Percentiles rank a stretch among this genome's conserved stretches.
Evolutionary conservation across 1,140 invertebrate genomes (phyloP).

Genomic region (Drosophila melanogaster): DNA sequence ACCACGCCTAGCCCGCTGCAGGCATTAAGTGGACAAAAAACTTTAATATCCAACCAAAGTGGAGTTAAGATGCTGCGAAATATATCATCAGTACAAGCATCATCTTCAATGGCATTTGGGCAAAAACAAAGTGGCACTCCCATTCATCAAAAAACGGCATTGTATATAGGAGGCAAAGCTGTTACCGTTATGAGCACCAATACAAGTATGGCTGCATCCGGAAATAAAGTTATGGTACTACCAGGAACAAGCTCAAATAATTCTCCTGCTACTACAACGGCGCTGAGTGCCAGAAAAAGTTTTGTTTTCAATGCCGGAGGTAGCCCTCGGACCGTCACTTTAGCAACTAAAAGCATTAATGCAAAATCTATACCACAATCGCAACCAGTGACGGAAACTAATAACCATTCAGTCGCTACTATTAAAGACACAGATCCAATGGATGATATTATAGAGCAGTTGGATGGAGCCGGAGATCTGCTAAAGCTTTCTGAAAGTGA

Average conservation of each 20-base stretch:
- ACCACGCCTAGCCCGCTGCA: constrained; percentile 55
- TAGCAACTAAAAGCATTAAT: constrained; percentile 47
- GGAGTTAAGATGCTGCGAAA: constrained; percentile 89
- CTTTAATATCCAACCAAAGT: constrained; percentile 82
- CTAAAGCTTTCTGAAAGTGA: constrained; percentile 25
- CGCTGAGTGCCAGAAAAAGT: constrained; percentile 62
- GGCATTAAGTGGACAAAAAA: constrained; percentile 76
- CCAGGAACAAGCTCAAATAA: constrained; percentile 47
- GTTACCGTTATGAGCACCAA: constrained; percentile 88
- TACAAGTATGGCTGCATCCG: constrained; percentile 40
- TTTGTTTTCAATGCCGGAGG: constrained; percentile 71
- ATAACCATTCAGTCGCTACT: constrained; percentile 31
- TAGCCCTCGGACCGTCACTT: constrained; percentile 55
- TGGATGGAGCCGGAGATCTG: constrained; percentile 69
- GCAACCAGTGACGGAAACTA: constrained; percentile 44
- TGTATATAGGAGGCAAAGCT: constrained; percentile 88
- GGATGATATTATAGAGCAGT: constrained; percentile 84
- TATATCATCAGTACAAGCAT: constrained; percentile 70
- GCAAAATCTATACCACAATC: constrained; percentile 81
- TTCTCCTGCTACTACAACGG: constrained; percentile 19
- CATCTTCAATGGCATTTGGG: constrained; percentile 17
- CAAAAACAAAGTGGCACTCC: constrained; percentile 37
- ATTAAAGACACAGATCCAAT: constrained; percentile 63
- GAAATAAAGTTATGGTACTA: constrained; percentile 76
- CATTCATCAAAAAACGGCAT: constrained; percentile 86